phyloP scores from a whole-genome alignment of 2,888 invertebrate species.

The Entomobrya proxima region DNA sequence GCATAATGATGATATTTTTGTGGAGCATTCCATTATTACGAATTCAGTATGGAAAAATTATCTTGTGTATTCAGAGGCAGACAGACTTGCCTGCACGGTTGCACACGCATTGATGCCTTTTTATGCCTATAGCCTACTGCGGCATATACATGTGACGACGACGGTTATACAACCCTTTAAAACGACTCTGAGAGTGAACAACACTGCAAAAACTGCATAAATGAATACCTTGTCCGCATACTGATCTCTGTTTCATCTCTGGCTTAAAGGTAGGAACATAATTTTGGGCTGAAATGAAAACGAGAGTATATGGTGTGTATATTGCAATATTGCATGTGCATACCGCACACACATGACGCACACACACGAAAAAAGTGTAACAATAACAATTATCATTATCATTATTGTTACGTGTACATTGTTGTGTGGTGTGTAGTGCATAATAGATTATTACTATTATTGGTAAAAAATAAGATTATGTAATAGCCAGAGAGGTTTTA shows the following conservation, averaged over 20 bases:
- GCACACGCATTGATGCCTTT: not conserved
- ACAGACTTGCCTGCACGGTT: not conserved
- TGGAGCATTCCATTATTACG: constrained; percentile 26
- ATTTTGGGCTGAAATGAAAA: too few relatives aligned
- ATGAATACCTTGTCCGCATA: too few relatives aligned
- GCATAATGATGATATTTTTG: constrained; percentile 24
- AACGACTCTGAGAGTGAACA: not conserved
- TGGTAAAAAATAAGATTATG: not conserved
- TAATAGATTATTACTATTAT: not conserved
- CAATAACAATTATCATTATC: constrained; percentile 3
- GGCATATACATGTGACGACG: not conserved
- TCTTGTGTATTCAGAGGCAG: not conserved
- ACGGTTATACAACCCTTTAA: not conserved
- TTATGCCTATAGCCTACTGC: too few relatives aligned
- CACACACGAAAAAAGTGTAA: not conserved
- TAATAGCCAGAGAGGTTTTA: too few relatives aligned
- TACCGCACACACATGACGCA: not conserved
- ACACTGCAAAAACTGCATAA: constrained; percentile 19
- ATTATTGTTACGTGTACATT: not conserved
- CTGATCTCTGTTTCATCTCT: too few relatives aligned
- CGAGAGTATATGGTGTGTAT: too few relatives aligned
- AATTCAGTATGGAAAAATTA: constrained; percentile 17
- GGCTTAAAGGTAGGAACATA: too few relatives aligned
- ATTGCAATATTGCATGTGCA: not conserved
- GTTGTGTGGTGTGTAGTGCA: not conserved